Base-by-base conservation (phyloP, 2,113 vertebrate genomes). In the Periophthalmodon schlosseri region DNA sequence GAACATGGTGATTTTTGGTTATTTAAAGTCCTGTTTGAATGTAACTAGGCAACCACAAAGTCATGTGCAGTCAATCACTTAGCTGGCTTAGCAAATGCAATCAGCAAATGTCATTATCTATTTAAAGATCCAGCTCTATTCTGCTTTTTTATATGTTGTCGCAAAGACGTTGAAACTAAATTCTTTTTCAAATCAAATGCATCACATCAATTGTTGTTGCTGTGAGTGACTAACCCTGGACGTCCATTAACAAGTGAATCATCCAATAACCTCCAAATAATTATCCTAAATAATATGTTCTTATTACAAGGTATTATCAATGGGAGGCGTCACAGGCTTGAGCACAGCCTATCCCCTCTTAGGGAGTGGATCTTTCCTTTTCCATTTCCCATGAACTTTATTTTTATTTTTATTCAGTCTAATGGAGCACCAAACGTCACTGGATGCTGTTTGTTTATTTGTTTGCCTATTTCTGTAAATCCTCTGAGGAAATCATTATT, bases 91-190 rank as follows among this genome's bases (percentile, higher is more conserved):
- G 34, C 33, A 36, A 54, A 73, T 66, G 50, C 33, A 60, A 73
- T 69, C 33, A 66, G 65, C 69, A 15, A 60, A 65, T 46, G 68
- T 47, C n/a, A 8, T 72, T 60, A 72, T 50, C 57, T 28, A 58
- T 72, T 68, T 60, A 72, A 52, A 72, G 69, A 68, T 11, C 21
- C 33, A 77, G 54, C 67, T 69, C 28, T n/a, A 14, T 11, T 15
- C 4, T 11, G 1, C 9, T 20, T 21, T 21, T 46, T 47, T 46
- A 14, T 14, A 7, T 36, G 2, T n/a, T 39, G 15, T 36, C 16
- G 8, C 14, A 18, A 64, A 34, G 16, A 34, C 2, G 5, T 4
- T 24, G 21, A 23, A 61, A 36, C 15, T 18, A 18, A 2, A 18
- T 33, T 34, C 16, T 36, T 63, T 24, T 60, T 60, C 3, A 60